Conservation (phyloP, 2,888 invertebrate genomes). For the Synergus gifuensis region DNA sequence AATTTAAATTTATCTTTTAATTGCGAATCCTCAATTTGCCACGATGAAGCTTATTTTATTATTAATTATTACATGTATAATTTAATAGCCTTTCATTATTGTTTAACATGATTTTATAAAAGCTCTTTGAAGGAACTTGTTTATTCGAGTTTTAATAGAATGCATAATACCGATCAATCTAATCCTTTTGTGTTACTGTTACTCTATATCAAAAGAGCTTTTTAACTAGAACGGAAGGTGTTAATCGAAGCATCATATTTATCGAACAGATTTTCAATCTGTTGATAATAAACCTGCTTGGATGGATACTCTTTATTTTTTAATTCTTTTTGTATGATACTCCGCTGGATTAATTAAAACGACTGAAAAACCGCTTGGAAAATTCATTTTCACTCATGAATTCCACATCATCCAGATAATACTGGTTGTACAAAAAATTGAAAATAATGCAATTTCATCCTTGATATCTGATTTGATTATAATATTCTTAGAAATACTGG, state of each 20-base stretch:
- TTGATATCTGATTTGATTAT: no score
- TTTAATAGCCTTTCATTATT: no score
- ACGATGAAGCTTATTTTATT: no score
- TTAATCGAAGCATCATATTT: background rate
- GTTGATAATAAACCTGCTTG: slow-evolving; percentile 2
- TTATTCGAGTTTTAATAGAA: background rate
- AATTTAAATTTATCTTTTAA: no score
- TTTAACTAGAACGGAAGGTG: slow-evolving; percentile 13
- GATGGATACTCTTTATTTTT: slow-evolving; percentile 1
- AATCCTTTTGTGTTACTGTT: slow-evolving; percentile 8
- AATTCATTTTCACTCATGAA: no score
- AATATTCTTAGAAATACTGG: background rate
- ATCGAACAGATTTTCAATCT: slow-evolving; percentile 20
- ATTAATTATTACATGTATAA: no score
- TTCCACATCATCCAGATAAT: no score
- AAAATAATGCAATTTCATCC: no score
- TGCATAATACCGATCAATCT: background rate
- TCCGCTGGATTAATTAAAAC: background rate
- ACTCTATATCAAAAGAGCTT: slow-evolving; percentile 1
- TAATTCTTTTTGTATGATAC: background rate
- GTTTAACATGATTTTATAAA: no score
- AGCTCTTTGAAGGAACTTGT: no score
- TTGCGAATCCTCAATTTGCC: no score
- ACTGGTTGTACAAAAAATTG: no score
- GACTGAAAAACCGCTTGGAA: background rate